Percentiles rank a stretch among this genome's conserved stretches.
Evolutionary conservation across 2,797 vertebrate species (phyloP).

Genomic region (Huso huso): DNA sequence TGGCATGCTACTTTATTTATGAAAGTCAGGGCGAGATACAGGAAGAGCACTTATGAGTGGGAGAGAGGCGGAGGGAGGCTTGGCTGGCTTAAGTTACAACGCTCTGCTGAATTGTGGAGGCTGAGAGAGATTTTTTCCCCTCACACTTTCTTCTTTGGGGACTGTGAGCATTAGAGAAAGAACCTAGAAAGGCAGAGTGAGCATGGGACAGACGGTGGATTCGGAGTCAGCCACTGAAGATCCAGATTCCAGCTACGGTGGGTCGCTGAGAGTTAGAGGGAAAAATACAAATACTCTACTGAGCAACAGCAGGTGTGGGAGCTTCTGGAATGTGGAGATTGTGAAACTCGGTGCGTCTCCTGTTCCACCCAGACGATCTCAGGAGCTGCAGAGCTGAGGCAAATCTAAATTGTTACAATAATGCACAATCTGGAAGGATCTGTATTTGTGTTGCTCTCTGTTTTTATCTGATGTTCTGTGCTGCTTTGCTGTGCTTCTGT

Average conservation of each 20-base stretch:
- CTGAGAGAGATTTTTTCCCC: constrained; percentile 10
- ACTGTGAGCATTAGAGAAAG: constrained; percentile 31
- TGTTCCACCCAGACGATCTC: constrained; percentile 14
- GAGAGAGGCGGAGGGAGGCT: background rate
- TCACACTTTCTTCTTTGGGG: constrained; percentile 34
- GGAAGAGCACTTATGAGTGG: constrained; percentile 1
- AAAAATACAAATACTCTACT: too few relatives aligned
- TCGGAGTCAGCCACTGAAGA: constrained; percentile 51
- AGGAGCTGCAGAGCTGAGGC: too few relatives aligned
- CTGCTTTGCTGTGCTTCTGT: too few relatives aligned
- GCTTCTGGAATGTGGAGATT: constrained; percentile 56
- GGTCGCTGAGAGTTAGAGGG: constrained; percentile 31
- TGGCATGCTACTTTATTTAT: background rate
- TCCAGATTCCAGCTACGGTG: constrained; percentile 46
- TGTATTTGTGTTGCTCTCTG: too few relatives aligned
- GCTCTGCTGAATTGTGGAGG: background rate
- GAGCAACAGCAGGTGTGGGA: constrained; percentile 1
- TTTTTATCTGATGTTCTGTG: too few relatives aligned
- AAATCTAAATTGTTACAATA: too few relatives aligned
- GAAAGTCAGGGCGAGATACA: constrained; percentile 24
- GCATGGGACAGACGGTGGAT: constrained; percentile 67
- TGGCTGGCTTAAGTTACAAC: constrained; percentile 35
- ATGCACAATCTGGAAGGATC: too few relatives aligned
- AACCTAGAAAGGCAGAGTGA: constrained; percentile 46
- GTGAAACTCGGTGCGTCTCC: constrained; percentile 33